Conservation (phyloP, 2,113 vertebrate genomes). For the Tachycineta bicolor region DNA sequence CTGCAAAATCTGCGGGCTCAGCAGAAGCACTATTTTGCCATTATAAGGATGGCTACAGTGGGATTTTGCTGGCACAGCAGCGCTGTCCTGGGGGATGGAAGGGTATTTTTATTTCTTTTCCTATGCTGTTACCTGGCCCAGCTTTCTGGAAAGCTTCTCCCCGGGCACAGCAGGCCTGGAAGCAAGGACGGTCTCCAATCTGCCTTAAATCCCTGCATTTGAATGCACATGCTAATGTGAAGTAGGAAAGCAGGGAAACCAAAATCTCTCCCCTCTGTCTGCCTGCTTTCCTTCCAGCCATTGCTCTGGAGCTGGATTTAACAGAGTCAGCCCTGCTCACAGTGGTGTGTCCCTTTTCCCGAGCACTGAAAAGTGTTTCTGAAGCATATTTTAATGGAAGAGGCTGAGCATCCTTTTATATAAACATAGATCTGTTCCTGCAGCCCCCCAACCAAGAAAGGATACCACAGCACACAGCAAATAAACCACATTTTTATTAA, state of each 20-base stretch:
- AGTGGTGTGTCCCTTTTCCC: background rate
- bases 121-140: background rate
- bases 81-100: background rate
- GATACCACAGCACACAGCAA: background rate
- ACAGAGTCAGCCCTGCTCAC: background rate
- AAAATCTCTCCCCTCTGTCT: background rate
- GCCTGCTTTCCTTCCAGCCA: background rate
- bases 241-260: background rate
- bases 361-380: background rate
- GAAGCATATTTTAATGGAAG: background rate
- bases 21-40: conserved; percentile 57
- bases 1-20: conserved; percentile 38
- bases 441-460: background rate
- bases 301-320: background rate
- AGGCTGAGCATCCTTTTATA: background rate
- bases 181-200: background rate
- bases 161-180: background rate
- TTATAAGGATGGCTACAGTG: conserved; percentile 20
- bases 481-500: background rate
- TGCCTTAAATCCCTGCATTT: conserved; percentile 5
- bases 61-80: conserved; percentile 56
- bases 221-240: background rate
- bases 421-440: background rate
- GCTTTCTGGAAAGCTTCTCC: conserved; percentile 18
- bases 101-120: background rate